Base-by-base conservation (phyloP, 2,113 vertebrate genomes). In the Sterna hirundo region DNA sequence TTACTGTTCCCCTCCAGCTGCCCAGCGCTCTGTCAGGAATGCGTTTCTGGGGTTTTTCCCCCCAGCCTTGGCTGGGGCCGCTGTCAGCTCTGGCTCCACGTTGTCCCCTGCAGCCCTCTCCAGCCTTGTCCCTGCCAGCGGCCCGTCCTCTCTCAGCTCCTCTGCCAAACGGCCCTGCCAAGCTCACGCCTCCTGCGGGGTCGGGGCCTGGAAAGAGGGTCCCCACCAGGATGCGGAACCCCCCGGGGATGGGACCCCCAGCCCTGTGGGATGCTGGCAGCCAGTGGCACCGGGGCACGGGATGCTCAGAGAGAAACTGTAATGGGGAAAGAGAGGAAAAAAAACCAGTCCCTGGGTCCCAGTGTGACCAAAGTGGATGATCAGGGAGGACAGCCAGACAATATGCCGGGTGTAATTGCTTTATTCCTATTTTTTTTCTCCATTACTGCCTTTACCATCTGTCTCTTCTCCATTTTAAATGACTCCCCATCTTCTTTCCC, bases 1-100 rank as follows among this genome's bases (percentile, higher is more conserved):
- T 97, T 97, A 93, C 95, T 42, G 38, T 15, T 91, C 44, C 72
- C 40, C 22, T 55, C 47, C 57, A 90, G 61, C 69, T 76, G 51
- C 49, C 32, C 55, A n/a, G 27, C 9, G 22, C 26, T 60, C 38
- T 0, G 0, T 49, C 51, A 86, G 52, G 79, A 88, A 90, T 47
- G 20, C 3, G 23, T 69, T 91, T 81, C 29, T 26, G 52, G 57
- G 19, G 0, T 16, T 44, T 75, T 36, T 40, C 8, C 0, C 13
- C 49, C 29, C 62, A 81, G 17, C 46, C 40, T 58, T 30, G 54
- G n/a, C 22, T 2, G 3, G 23, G 54, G 13, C 11, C 0, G 2
- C 55, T 47, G 44, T 27, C 44, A 38, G 38, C 38, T 54, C 38
- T 1, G 34, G 16, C 34, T 78, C 61, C 11, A 0, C 6, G 23